Evolutionary conservation across 2,113 vertebrate species (phyloP), one percentile per base, ranked within the genome.

Genomic region (Apodemus speciosus): DNA sequence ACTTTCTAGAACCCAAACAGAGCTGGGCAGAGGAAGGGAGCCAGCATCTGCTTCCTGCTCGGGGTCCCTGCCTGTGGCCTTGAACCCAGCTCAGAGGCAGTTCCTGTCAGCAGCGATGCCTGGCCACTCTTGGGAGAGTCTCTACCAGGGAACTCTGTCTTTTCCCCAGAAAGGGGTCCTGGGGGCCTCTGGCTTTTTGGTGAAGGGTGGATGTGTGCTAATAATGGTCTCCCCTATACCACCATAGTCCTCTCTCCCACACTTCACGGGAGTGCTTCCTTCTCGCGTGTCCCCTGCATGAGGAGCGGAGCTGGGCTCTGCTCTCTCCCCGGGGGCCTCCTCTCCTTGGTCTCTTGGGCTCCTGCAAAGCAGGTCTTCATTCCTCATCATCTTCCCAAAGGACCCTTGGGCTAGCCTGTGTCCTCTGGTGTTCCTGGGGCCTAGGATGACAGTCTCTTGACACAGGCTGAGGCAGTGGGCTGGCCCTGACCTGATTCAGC

Each of bases 141-240:
- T 15, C 35, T 3, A 27, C 38, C 64, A 14, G 49, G 11, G 18
- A 53, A 16, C 30, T 58, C 66, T 53, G 62, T 68, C 46, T 40
- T 32, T n/a, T 0, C 30, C 11, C 64, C 72, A 58, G 76, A 77
- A 71, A 43, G 25, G 9, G 62, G 25, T 11, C 62, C 3, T 30
- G 60, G 23, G 60, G 60, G 21, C 23, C 60, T 62, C 60, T 62
- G 60, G 25, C 60, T 23, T 62, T 62, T 62, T 62, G 62, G 62
- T 64, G 62, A 66, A 66, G 88, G 1, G 20, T 0, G 27, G 40
- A 21, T 6, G 5, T 11, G 80, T 71, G 30, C 18, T 0, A 23
- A 30, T 0, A 23, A 30, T 4, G 4, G 20, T 35, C 18, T 13
- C n/a, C 21, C 10, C 2, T 1, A 2, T 68, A 6, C 58, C 1